phyloP scores from a whole-genome alignment of 2,888 invertebrate genomes.

The Agrypnus murinus region DNA sequence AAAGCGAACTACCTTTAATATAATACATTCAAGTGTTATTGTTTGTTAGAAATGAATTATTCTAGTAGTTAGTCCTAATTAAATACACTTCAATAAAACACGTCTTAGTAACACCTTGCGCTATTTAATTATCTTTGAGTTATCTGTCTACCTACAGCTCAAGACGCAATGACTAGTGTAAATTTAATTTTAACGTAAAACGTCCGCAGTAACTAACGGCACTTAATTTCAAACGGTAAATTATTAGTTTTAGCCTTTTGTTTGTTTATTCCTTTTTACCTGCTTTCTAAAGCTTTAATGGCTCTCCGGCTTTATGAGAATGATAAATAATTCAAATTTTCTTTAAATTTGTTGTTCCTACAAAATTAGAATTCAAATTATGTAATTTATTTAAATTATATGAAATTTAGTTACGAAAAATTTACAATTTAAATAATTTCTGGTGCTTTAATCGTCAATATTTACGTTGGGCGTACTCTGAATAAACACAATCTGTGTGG shows the following conservation, averaged over 20 bases:
- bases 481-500: no score
- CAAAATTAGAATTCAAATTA: no score
- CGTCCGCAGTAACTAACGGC: not conserved
- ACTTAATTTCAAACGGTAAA: not conserved
- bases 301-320: no score
- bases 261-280: no score
- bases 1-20: slow-evolving; percentile 14
- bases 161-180: slow-evolving; percentile 6
- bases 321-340: no score
- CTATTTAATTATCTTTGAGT: slow-evolving; percentile 22
- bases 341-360: no score
- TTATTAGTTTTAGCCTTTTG: not conserved
- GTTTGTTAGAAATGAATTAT: slow-evolving; percentile 25
- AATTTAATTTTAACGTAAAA: slow-evolving; percentile 5
- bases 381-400: no score
- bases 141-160: not conserved
- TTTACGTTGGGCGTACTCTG: no score
- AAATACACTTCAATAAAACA: slow-evolving; percentile 24
- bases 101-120: slow-evolving; percentile 1
- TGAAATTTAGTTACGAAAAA: no score
- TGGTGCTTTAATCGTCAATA: no score
- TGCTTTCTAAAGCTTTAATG: no score
- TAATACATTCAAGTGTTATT: not conserved
- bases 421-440: no score
- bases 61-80: slow-evolving; percentile 28